phyloP scores from a whole-genome alignment of 2,888 invertebrate genomes.

The Girardia tigrina region DNA sequence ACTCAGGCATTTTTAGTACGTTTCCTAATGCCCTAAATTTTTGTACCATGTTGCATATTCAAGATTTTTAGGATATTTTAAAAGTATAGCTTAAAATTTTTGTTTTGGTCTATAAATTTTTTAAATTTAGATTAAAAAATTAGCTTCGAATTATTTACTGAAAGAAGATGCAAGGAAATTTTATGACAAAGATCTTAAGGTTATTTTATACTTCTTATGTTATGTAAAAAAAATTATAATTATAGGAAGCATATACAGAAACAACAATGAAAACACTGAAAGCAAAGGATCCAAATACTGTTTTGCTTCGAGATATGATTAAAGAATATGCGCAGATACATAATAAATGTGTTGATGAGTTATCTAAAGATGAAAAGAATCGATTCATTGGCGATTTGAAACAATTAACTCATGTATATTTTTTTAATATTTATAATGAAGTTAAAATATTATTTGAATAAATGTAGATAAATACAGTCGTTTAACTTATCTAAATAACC shows the following conservation, averaged over 20 bases:
- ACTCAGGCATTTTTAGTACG: too few species aligned
- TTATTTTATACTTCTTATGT: background rate
- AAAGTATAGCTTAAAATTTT: too few species aligned
- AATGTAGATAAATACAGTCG: too few species aligned
- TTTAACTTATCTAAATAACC: too few species aligned
- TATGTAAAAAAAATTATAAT: too few species aligned
- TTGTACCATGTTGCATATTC: too few species aligned
- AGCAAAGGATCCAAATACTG: background rate
- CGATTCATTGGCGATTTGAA: background rate
- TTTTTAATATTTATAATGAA: too few species aligned
- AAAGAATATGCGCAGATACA: constrained; percentile 13
- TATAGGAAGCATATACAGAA: background rate
- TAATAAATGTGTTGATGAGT: background rate
- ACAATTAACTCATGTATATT: background rate
- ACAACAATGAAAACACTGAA: constrained; percentile 7
- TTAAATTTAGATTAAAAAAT: background rate
- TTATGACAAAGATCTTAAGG: constrained; percentile 8
- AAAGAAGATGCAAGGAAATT: constrained; percentile 6
- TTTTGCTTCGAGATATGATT: constrained; percentile 1
- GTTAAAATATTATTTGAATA: too few species aligned
- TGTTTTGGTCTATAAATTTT: too few species aligned
- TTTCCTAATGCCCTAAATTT: too few species aligned
- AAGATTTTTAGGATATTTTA: too few species aligned
- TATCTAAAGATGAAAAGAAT: background rate
- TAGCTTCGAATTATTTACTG: background rate